phyloP scores from a whole-genome alignment of 2,888 invertebrate genomes.

The Parasteatoda lunata region DNA sequence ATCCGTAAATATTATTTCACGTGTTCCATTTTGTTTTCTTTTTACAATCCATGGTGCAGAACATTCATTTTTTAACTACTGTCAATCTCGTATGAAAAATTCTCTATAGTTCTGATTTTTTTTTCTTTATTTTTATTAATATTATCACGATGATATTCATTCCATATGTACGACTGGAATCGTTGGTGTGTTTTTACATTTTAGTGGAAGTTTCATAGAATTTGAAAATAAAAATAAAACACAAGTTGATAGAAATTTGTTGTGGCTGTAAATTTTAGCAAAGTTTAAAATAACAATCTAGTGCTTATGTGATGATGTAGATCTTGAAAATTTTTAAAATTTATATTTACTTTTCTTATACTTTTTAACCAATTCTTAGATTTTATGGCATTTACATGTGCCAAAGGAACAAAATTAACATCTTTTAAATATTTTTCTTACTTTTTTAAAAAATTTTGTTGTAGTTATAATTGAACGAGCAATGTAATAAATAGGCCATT shows the following conservation, averaged over 20 bases:
- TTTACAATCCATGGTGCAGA: conserved; percentile 43
- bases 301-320: conserved; percentile 44
- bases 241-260: conserved; percentile 46
- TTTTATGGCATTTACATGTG: background rate
- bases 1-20: background rate
- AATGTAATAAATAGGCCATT: no score
- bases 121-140: conserved; percentile 37
- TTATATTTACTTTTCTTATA: background rate
- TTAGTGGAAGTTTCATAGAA: conserved; percentile 56
- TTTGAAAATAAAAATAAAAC: conserved; percentile 58
- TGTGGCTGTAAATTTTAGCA: conserved; percentile 57
- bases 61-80: conserved; percentile 14
- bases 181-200: conserved; percentile 68
- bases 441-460: background rate
- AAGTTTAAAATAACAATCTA: conserved; percentile 40
- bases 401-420: background rate
- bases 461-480: no score
- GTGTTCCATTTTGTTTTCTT: conserved; percentile 10
- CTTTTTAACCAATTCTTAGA: background rate
- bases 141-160: conserved; percentile 56
- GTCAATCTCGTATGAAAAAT: conserved; percentile 13
- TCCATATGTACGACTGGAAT: conserved; percentile 65
- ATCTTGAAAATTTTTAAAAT: background rate
- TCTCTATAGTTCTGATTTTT: conserved; percentile 21
- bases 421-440: background rate